A percentile compares a stretch with the other conserved stretches of the same genome.
Conservation (phyloP, 2,888 invertebrate genomes). For the Saturnia japonica region DNA sequence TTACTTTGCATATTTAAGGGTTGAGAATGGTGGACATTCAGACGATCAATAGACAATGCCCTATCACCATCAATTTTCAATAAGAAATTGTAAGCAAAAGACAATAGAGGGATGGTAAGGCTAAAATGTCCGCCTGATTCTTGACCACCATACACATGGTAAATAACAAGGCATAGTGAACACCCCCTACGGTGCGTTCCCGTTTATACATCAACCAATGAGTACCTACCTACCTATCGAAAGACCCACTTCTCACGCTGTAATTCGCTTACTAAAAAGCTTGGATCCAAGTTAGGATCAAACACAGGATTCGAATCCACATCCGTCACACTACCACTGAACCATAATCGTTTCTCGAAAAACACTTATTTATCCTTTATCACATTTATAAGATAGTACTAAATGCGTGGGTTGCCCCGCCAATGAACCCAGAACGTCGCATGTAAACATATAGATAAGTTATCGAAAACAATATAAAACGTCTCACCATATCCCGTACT, state of each 20-base stretch:
- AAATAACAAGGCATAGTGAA: too few relatives aligned
- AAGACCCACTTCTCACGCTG: too few relatives aligned
- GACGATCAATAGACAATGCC: too few relatives aligned
- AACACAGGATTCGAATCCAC: neutral
- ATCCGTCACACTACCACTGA: neutral
- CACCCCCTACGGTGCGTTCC: neutral
- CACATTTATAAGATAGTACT: neutral
- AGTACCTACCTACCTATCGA: neutral
- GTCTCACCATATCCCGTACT: neutral
- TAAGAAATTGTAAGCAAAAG: too few relatives aligned
- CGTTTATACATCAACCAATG: neutral
- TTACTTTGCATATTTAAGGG: too few relatives aligned
- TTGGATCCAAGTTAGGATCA: neutral
- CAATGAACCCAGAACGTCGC: neutral
- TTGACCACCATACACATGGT: neutral
- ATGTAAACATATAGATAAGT: neutral
- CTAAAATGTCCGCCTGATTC: neutral
- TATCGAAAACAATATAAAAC: constrained; percentile 7
- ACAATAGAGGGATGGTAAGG: neutral
- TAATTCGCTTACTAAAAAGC: neutral
- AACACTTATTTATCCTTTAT: neutral
- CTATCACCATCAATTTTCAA: too few relatives aligned
- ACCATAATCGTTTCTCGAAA: neutral
- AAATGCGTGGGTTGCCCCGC: neutral
- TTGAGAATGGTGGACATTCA: too few relatives aligned